These are phyloP conservation scores for Chiloscyllium punctatum DNA, from an alignment of 2,797 vertebrate species.

Conservation along the genomic window DNA sequence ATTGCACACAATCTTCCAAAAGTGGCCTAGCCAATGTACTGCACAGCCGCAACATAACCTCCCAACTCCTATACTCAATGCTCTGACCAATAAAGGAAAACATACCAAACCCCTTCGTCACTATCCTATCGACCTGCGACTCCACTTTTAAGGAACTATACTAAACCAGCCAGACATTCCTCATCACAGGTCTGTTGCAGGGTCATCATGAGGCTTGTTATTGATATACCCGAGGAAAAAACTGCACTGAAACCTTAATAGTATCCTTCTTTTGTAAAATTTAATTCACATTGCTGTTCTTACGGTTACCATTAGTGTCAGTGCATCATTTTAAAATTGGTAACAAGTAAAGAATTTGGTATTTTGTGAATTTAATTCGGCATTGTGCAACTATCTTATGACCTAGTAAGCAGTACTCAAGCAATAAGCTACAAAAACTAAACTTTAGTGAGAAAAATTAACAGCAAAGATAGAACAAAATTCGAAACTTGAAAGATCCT, in stretches of 20 bases:
- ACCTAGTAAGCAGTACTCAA: background rate
- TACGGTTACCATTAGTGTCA: too few relatives aligned
- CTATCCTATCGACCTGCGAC: too few relatives aligned
- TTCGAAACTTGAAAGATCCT: background rate
- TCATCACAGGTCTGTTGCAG: background rate
- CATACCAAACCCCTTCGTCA: too few relatives aligned
- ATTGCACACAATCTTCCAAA: too few relatives aligned
- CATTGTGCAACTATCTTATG: background rate
- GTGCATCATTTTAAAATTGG: background rate
- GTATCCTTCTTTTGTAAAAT: too few relatives aligned
- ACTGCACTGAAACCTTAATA: too few relatives aligned
- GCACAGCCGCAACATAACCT: too few relatives aligned
- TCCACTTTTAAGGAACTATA: too few relatives aligned
- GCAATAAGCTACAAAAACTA: background rate
- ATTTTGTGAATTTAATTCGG: background rate
- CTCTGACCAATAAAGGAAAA: too few relatives aligned
- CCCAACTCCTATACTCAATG: too few relatives aligned
- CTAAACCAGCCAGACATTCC: too few relatives aligned
- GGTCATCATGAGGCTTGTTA: background rate
- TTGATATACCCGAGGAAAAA: background rate
- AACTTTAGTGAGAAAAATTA: background rate
- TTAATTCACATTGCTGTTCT: background rate
- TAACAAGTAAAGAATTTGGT: background rate
- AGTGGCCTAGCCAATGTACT: too few relatives aligned
- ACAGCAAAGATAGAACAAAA: background rate